These are phyloP conservation scores for Trachelus stipa DNA, from an alignment of 2,888 invertebrate species.

Conservation along the genomic window DNA sequence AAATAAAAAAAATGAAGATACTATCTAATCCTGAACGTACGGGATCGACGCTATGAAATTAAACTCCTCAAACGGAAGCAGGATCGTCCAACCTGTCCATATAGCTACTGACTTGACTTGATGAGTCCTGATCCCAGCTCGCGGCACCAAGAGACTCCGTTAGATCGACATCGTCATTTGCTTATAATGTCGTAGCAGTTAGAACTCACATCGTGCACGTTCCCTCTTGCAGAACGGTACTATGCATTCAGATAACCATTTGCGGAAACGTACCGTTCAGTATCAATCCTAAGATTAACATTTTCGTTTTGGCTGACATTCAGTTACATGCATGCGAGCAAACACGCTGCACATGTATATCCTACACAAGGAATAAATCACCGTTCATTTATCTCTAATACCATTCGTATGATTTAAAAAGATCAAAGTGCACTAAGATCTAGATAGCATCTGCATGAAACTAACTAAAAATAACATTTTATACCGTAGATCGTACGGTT, in stretches of 20 bases:
- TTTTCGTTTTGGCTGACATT: background rate
- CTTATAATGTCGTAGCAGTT: background rate
- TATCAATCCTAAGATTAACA: background rate
- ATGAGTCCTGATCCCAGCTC: background rate
- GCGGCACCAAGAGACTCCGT: background rate
- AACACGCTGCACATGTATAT: background rate
- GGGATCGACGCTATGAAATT: background rate
- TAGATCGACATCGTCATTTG: background rate
- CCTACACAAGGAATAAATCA: background rate
- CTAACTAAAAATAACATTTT: background rate
- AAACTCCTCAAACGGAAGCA: background rate
- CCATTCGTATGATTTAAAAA: background rate
- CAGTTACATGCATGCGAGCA: background rate
- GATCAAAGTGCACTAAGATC: background rate
- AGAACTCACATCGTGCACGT: background rate
- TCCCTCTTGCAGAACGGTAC: background rate
- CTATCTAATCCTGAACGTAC: background rate
- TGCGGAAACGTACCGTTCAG: background rate
- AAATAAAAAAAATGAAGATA: background rate
- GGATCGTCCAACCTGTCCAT: background rate
- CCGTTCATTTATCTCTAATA: background rate
- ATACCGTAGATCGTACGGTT: background rate
- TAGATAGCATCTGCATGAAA: background rate
- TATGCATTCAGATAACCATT: background rate
- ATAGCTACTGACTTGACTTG: background rate